phyloP scores from a whole-genome alignment of 2,888 invertebrate species.

The Onthophagus sagittarius region DNA sequence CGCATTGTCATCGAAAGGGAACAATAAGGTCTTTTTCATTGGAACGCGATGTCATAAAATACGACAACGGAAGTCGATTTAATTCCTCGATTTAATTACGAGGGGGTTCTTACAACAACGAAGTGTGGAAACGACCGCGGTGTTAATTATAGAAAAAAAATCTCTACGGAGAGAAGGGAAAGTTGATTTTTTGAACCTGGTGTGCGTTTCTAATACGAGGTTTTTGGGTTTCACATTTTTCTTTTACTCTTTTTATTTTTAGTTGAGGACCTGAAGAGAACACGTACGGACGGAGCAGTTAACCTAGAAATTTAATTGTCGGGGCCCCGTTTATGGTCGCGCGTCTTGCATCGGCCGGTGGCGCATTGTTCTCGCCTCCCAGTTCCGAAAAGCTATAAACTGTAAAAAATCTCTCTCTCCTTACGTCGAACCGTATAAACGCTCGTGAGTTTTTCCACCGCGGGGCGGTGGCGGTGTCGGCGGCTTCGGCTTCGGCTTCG shows the following conservation, averaged over 20 bases:
- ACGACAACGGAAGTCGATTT: constrained; percentile 16
- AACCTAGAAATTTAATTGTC: constrained; percentile 25
- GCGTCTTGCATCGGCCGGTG: neutral
- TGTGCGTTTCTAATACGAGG: neutral
- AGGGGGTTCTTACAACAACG: constrained; percentile 34
- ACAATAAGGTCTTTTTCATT: neutral
- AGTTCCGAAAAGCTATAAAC: constrained; percentile 9
- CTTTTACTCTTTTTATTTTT: no score
- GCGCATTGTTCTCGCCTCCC: constrained; percentile 6
- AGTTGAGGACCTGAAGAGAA: constrained; percentile 2
- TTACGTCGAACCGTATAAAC: constrained; percentile 3
- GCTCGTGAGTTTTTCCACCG: neutral
- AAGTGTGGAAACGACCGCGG: constrained; percentile 27
- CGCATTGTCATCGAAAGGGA: constrained; percentile 37
- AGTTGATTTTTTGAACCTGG: constrained; percentile 15
- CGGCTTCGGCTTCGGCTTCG: no score
- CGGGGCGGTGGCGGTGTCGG: neutral
- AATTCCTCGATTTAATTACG: constrained; percentile 42
- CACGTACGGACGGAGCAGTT: constrained; percentile 17
- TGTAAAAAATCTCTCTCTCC: constrained; percentile 10
- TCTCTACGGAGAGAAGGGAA: neutral
- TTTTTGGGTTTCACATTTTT: neutral
- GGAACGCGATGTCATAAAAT: neutral
- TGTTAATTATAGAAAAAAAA: constrained; percentile 9
- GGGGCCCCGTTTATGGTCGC: neutral